Conservation (phyloP, 2,797 vertebrate species). For the Capromys pilorides region DNA sequence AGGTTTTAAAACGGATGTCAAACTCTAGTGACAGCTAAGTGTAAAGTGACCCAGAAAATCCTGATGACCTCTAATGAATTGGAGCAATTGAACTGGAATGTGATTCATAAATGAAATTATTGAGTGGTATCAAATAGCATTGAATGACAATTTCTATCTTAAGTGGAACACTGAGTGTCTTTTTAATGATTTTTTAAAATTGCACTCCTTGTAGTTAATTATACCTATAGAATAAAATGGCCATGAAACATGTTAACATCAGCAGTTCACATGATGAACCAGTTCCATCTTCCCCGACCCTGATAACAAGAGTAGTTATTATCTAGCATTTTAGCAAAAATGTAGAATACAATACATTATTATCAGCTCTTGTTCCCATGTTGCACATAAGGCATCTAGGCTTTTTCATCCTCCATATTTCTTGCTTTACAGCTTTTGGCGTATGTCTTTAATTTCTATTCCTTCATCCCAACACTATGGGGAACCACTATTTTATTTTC, state of each 20-base stretch:
- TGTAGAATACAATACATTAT: too few species aligned
- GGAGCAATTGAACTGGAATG: not conserved
- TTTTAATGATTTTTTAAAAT: not conserved
- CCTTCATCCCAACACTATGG: not conserved
- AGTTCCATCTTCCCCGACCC: not conserved
- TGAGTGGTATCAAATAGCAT: not conserved
- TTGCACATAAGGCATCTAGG: not conserved
- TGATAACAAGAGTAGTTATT: not conserved
- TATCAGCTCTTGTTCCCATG: not conserved
- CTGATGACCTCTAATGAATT: not conserved
- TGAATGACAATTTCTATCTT: not conserved
- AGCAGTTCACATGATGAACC: too few species aligned
- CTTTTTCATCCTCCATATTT: too few species aligned
- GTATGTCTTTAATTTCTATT: not conserved
- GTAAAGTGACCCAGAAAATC: not conserved
- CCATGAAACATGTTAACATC: not conserved
- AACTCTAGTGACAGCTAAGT: constrained; percentile 8
- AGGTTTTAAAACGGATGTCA: not conserved
- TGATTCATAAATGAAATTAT: not conserved
- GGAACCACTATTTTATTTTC: not conserved
- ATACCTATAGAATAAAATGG: not conserved
- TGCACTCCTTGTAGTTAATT: not conserved
- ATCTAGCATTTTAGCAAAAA: not conserved
- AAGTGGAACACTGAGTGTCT: not conserved
- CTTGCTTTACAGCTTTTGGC: not conserved